phyloP scores from a whole-genome alignment of 2,888 invertebrate genomes.

The Tenthredo livida region DNA sequence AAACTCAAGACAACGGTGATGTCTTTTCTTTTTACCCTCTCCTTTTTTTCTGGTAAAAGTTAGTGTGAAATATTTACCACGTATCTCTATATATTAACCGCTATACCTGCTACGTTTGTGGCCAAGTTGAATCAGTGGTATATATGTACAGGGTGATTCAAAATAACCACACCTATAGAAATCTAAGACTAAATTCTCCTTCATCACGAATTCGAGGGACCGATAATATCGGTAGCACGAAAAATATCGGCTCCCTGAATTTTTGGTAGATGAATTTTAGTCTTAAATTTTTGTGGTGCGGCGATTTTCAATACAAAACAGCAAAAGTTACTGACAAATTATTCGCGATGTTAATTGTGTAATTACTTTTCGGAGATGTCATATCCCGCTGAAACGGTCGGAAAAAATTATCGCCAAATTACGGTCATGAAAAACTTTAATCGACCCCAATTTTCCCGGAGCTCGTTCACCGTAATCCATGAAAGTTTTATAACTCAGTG shows the following conservation, averaged over 20 bases:
- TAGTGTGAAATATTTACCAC: background rate
- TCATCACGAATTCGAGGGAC: too few species aligned
- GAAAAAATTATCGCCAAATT: slow-evolving; percentile 12
- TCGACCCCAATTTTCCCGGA: background rate
- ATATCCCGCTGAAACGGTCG: background rate
- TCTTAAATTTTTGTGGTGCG: too few species aligned
- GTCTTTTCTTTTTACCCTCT: background rate
- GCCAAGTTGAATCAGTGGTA: background rate
- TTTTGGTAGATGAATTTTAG: too few species aligned
- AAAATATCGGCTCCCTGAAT: too few species aligned
- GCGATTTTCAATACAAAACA: background rate
- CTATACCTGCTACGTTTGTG: background rate
- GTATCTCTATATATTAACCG: background rate
- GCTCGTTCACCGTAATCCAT: background rate
- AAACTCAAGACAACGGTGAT: background rate
- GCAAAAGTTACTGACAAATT: background rate
- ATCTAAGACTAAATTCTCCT: too few species aligned
- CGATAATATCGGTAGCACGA: too few species aligned
- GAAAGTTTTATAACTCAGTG: background rate
- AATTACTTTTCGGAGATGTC: background rate
- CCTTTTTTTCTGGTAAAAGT: background rate
- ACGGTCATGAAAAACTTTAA: slow-evolving; percentile 24
- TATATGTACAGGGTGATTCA: background rate
- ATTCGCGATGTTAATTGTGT: background rate
- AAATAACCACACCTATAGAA: too few species aligned